Conservation (phyloP, 2,797 vertebrate species). For the Chromobotia macracanthus region DNA sequence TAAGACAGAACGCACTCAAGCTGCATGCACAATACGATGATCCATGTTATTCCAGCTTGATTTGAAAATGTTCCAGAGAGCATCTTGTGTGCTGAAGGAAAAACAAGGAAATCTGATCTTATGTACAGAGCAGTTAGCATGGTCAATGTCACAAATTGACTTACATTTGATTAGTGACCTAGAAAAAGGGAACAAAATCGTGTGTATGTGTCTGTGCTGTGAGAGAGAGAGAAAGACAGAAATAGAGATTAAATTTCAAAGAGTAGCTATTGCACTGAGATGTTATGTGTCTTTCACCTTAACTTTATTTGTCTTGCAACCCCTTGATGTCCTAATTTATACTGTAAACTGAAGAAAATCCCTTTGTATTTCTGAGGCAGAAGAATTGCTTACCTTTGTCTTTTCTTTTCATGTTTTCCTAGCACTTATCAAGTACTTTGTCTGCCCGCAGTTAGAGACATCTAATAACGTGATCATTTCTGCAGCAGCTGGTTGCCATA, state of each 20-base stretch:
- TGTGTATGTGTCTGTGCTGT: too few species aligned
- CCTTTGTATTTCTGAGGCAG: not conserved
- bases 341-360: slow-evolving; percentile 67
- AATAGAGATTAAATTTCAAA: not conserved
- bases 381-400: slow-evolving; percentile 16
- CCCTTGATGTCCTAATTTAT: slow-evolving; percentile 69
- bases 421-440: slow-evolving; percentile 66
- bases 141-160: too few species aligned
- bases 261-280: slow-evolving; percentile 30
- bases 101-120: too few species aligned
- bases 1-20: too few species aligned
- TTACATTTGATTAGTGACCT: too few species aligned
- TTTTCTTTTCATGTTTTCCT: slow-evolving; percentile 27
- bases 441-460: slow-evolving; percentile 72
- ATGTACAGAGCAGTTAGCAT: too few species aligned
- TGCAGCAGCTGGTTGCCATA: slow-evolving; percentile 71
- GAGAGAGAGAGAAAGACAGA: too few species aligned
- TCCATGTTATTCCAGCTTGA: too few species aligned
- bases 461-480: slow-evolving; percentile 75
- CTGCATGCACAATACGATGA: too few species aligned
- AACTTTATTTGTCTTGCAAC: slow-evolving; percentile 46
- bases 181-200: too few species aligned
- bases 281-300: slow-evolving; percentile 58
- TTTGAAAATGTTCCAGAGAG: too few species aligned
- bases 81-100: too few species aligned